Evolutionary conservation across 1,140 invertebrate genomes (phyloP).

Genomic region (Oscheius sp.): DNA sequence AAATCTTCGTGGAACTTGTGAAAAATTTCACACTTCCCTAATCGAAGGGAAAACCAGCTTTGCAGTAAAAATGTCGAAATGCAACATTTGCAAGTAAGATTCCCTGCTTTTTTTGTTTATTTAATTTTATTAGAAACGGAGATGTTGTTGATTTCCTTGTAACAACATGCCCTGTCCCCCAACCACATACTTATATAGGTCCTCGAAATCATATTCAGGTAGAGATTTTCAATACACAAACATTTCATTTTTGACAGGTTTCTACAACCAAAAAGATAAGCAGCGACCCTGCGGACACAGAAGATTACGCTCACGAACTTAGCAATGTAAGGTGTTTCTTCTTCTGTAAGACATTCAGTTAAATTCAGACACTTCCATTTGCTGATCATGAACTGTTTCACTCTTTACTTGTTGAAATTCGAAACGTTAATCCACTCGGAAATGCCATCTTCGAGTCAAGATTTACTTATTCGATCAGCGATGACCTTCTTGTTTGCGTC

Average conservation of each 20-base stretch:
- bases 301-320: constrained; percentile 18
- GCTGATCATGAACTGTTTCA: constrained; percentile 25
- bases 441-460: constrained; percentile 20
- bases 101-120: background rate
- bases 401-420: constrained; percentile 17
- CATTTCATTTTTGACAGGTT: constrained; percentile 23
- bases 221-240: background rate
- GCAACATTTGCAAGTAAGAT: background rate
- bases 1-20: background rate
- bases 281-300: constrained; percentile 12
- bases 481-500: constrained; percentile 25
- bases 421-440: constrained; percentile 13
- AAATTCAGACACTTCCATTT: constrained; percentile 22
- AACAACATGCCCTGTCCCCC: background rate
- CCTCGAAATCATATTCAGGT: constrained; percentile 10
- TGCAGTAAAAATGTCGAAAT: constrained; percentile 2
- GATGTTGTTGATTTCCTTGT: constrained; percentile 7
- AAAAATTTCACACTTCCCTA: background rate
- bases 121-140: background rate
- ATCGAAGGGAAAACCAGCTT: background rate
- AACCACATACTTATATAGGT: constrained; percentile 7
- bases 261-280: constrained; percentile 20
- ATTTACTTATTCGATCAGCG: constrained; percentile 9
- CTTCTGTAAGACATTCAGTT: background rate
- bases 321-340: constrained; percentile 8